Conservation (phyloP, 2,113 vertebrate species). For the Catagonus wagneri region DNA sequence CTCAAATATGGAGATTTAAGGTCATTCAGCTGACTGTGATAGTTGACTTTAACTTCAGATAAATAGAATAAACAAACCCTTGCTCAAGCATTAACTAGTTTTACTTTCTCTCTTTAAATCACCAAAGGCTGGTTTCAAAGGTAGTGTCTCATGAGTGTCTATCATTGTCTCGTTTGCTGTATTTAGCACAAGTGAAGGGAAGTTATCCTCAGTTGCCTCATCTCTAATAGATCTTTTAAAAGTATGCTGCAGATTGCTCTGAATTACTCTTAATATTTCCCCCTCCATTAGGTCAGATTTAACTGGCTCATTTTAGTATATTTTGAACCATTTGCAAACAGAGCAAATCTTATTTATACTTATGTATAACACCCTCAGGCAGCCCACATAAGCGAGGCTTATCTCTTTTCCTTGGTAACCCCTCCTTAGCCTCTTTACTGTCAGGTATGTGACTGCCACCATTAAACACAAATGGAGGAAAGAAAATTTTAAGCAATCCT, state of each 20-base stretch:
- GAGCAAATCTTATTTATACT: background rate
- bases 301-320: background rate
- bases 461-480: background rate
- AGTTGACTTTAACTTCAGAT: slow-evolving; percentile 48
- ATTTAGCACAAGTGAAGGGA: background rate
- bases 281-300: background rate
- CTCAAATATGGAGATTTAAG: slow-evolving; percentile 37
- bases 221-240: background rate
- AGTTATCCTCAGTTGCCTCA: background rate
- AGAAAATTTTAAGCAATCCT: background rate
- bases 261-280: slow-evolving; percentile 31
- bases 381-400: background rate
- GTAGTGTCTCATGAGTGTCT: background rate
- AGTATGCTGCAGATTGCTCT: background rate
- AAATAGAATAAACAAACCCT: slow-evolving; percentile 49
- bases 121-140: slow-evolving; percentile 47
- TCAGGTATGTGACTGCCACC: background rate
- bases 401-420: background rate
- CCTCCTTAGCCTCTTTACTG: background rate
- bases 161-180: background rate
- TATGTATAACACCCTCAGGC: background rate
- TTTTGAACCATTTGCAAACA: slow-evolving; percentile 57
- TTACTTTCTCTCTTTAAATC: slow-evolving; percentile 46
- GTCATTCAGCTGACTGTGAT: background rate
- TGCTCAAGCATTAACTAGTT: slow-evolving; percentile 17